Evolutionary conservation across 2,113 vertebrate species (phyloP).

Genomic region (Thunnus thynnus): DNA sequence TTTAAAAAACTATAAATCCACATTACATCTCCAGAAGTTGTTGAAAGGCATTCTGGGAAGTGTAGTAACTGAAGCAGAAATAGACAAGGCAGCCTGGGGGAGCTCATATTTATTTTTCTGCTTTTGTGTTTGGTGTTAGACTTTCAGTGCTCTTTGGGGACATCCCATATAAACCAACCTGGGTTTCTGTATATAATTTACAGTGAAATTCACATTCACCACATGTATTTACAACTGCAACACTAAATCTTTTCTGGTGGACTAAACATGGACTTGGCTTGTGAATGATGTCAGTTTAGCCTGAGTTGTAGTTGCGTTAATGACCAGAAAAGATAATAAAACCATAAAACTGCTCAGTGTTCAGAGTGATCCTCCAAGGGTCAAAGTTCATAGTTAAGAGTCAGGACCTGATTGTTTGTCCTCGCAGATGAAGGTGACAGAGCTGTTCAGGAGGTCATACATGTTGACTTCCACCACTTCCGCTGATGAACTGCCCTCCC

Average conservation of each 20-base stretch:
- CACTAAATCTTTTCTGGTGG: not conserved
- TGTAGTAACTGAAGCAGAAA: no score
- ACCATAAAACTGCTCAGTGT: not conserved
- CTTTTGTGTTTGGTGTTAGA: no score
- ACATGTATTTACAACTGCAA: constrained; percentile 9
- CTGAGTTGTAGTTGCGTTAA: no score
- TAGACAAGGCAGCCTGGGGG: no score
- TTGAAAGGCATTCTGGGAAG: no score
- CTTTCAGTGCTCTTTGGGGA: no score
- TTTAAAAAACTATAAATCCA: no score
- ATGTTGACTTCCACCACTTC: constrained; percentile 89
- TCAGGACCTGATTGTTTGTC: constrained; percentile 71
- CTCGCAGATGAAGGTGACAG: constrained; percentile 88
- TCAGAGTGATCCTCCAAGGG: not conserved
- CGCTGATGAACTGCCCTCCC: constrained; percentile 60
- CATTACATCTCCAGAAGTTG: no score
- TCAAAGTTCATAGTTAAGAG: not conserved
- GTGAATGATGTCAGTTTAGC: not conserved
- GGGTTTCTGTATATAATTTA: not conserved
- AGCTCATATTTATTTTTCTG: no score
- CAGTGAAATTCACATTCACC: not conserved
- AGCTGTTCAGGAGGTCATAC: constrained; percentile 89
- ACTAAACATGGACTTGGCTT: not conserved
- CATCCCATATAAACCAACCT: not conserved
- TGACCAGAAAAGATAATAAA: not conserved